These are phyloP conservation scores for Rhabdomys dilectus DNA, from an alignment of 2,113 vertebrate genomes.

Conservation along the genomic window DNA sequence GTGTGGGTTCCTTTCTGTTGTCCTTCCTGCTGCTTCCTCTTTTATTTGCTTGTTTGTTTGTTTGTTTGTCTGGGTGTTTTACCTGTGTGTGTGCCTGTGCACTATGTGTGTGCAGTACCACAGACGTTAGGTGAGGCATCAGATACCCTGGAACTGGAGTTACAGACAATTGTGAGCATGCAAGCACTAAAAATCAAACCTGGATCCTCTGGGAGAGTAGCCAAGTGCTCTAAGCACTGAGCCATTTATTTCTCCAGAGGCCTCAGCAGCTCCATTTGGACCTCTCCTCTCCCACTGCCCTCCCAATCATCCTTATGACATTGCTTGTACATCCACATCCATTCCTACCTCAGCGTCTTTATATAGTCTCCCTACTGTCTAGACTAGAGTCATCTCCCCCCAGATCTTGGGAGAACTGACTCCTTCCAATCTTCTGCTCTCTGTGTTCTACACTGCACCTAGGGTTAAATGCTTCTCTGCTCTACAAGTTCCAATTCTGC, in stretches of 20 bases:
- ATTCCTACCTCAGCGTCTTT: background rate
- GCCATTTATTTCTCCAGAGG: background rate
- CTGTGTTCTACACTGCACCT: background rate
- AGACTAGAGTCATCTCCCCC: background rate
- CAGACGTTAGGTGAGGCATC: background rate
- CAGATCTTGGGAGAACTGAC: background rate
- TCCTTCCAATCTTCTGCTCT: background rate
- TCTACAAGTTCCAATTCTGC: accelerated
- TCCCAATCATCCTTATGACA: background rate
- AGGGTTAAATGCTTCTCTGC: background rate
- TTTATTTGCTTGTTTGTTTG: background rate
- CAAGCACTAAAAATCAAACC: background rate
- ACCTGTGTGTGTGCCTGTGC: background rate
- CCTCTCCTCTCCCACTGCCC: background rate
- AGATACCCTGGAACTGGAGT: background rate
- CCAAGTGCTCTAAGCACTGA: background rate
- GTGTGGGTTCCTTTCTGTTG: background rate
- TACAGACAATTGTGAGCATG: background rate
- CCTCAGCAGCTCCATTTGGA: background rate
- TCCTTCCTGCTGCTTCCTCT: background rate
- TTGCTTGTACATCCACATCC: background rate
- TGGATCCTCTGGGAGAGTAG: background rate
- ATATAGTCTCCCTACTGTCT: background rate
- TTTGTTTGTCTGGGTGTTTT: background rate
- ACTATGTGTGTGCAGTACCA: background rate